Percentiles rank a stretch among this genome's conserved stretches.
These are phyloP conservation scores for Chamaedrilus cognettii DNA, from an alignment of 2,888 invertebrate genomes.

Conservation along the genomic window DNA sequence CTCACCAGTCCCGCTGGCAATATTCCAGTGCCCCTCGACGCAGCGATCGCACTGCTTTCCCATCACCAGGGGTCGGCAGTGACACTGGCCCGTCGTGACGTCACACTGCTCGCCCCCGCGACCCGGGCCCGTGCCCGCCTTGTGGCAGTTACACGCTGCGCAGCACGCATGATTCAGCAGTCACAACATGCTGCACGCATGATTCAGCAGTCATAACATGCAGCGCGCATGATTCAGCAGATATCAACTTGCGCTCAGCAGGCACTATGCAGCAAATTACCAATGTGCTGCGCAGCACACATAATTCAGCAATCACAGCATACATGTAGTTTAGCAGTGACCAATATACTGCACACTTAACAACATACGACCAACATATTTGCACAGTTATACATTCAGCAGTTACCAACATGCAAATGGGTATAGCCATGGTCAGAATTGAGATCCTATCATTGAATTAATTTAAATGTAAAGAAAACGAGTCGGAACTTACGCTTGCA, in stretches of 20 bases:
- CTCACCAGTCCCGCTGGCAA: conserved; percentile 71
- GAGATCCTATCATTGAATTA: too few species aligned
- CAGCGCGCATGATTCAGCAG: background rate
- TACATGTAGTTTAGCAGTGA: too few species aligned
- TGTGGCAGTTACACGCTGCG: conserved; percentile 86
- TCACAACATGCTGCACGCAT: conserved; percentile 71
- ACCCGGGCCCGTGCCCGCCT: conserved; percentile 66
- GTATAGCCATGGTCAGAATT: too few species aligned
- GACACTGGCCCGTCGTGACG: conserved; percentile 53
- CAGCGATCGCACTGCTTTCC: conserved; percentile 56
- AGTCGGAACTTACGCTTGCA: conserved; percentile 61
- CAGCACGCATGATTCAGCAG: background rate
- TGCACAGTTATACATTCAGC: too few species aligned
- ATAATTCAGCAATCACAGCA: too few species aligned
- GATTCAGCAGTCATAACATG: conserved; percentile 70
- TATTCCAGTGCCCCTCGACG: conserved; percentile 61
- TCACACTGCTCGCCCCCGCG: conserved; percentile 54
- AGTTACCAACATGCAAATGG: too few species aligned
- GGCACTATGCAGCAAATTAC: too few species aligned
- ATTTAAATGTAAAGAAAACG: too few species aligned
- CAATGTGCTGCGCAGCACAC: too few species aligned
- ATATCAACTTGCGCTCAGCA: too few species aligned
- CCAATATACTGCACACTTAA: too few species aligned
- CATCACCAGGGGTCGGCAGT: conserved; percentile 53
- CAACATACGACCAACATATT: too few species aligned